Base-by-base conservation (phyloP, 2,113 vertebrate species). In the Vombatus ursinus region DNA sequence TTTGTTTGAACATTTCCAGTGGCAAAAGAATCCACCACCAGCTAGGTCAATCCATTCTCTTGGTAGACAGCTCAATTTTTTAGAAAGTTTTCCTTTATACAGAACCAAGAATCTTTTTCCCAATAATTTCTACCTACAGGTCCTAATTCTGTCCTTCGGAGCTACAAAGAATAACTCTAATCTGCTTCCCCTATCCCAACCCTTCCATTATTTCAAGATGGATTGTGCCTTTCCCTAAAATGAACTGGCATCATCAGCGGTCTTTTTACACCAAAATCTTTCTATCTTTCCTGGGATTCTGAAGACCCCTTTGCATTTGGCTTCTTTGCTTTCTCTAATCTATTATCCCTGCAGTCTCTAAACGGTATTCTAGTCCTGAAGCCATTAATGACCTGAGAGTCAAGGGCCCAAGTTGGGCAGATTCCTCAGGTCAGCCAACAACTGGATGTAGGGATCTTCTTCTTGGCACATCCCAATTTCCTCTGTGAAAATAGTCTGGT, bases 401-500 rank as follows among this genome's bases (percentile, higher is more conserved):
- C 90, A 68, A 68, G 68, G 96, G 94, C 93, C 97, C 12, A n/a
- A 16, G 14, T n/a, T 77, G 5, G 61, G 61, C 10, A n/a, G 31
- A 77, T 31, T 96, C 95, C 90, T 91, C 22, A 2, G 47, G 93
- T 95, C 95, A 96, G 92, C 92, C 95, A 97, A 95, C 97, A 93
- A 97, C 95, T 96, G 89, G 93, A 97, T 50, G 52, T 93, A 93
- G 57, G n/a, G 61, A 61, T 96, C 92, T 53, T 50, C 31, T 51
- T 10, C 2, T 77, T 90, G 52, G 94, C 61, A 52, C 96, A 95
- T 94, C 68, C 91, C 95, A 2, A 8, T 92, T 97, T 97, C 94
- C 96, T 96, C 96, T 95, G 95, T 95, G 97, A 97, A 96, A 95
- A 44, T 12, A 11, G 95, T 93, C 93, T 96, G 96, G 95, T 96